phyloP scores from a whole-genome alignment of 2,113 vertebrate genomes.

The Tringa solitaria region DNA sequence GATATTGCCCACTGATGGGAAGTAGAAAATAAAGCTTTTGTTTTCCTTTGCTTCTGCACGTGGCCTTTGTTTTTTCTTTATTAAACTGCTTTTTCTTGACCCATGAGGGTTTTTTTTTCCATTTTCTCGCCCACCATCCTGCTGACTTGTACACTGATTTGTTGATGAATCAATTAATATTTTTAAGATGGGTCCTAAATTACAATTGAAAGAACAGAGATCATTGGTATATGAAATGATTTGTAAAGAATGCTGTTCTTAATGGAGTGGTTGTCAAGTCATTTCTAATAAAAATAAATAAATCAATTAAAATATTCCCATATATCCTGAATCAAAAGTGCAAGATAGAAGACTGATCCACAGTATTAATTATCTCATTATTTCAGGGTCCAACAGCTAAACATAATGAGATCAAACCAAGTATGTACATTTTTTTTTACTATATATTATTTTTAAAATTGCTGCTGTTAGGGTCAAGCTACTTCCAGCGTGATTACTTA shows the following conservation, averaged over 20 bases:
- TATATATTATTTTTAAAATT: not conserved
- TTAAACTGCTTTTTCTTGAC: not conserved
- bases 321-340: not conserved
- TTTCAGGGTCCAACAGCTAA: not conserved
- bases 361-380: not conserved
- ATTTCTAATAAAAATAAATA: constrained; percentile 30
- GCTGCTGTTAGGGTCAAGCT: not conserved
- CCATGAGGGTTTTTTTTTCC: not conserved
- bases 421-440: not conserved
- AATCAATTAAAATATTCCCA: not conserved
- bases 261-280: not conserved
- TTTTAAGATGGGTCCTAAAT: not conserved
- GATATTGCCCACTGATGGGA: not conserved
- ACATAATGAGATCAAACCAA: constrained; percentile 1
- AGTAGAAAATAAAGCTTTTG: not conserved
- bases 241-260: not conserved
- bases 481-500: not conserved
- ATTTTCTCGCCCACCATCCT: not conserved
- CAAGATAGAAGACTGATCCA: not conserved
- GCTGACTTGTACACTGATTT: not conserved
- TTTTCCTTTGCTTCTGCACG: not conserved
- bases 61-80: not conserved
- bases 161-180: not conserved
- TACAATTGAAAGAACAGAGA: not conserved
- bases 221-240: not conserved